Evolutionary conservation across 2,888 invertebrate genomes (phyloP).

Genomic region (Cyclophora albipunctata): DNA sequence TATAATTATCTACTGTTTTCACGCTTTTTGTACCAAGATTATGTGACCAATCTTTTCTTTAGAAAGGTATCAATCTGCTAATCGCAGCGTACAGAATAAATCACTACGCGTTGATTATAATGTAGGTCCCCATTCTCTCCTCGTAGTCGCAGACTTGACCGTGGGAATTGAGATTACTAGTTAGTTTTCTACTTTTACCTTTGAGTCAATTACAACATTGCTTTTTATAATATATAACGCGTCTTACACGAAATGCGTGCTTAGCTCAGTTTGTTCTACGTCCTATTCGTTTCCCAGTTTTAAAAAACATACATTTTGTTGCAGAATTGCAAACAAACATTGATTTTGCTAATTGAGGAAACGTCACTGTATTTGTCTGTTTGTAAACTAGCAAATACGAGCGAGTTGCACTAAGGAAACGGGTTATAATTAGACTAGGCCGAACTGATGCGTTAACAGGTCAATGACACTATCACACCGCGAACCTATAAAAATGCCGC

Average conservation of each 20-base stretch:
- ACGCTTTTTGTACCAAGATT: too few relatives aligned
- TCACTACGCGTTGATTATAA: constrained; percentile 11
- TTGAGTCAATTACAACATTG: constrained; percentile 8
- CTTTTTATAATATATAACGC: not conserved
- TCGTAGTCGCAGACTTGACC: constrained; percentile 41
- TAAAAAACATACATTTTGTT: too few relatives aligned
- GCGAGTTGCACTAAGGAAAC: constrained; percentile 44
- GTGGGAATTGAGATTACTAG: constrained; percentile 45
- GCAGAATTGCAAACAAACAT: not conserved
- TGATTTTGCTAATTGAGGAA: constrained; percentile 22
- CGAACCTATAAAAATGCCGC: constrained; percentile 46
- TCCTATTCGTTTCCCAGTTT: too few relatives aligned
- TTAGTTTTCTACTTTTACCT: constrained; percentile 51
- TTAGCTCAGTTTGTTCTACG: not conserved
- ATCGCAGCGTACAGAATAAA: constrained; percentile 1
- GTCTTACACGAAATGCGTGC: not conserved
- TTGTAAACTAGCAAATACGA: constrained; percentile 12
- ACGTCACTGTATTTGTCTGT: constrained; percentile 12
- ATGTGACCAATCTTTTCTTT: not conserved
- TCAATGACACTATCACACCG: constrained; percentile 58
- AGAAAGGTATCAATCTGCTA: constrained; percentile 1
- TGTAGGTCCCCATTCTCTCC: constrained; percentile 25
- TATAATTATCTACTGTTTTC: too few relatives aligned
- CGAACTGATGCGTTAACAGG: constrained; percentile 59
- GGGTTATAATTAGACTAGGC: constrained; percentile 60